Base-by-base conservation (phyloP, 2,113 vertebrate species). In the Girardinichthys multiradiatus region DNA sequence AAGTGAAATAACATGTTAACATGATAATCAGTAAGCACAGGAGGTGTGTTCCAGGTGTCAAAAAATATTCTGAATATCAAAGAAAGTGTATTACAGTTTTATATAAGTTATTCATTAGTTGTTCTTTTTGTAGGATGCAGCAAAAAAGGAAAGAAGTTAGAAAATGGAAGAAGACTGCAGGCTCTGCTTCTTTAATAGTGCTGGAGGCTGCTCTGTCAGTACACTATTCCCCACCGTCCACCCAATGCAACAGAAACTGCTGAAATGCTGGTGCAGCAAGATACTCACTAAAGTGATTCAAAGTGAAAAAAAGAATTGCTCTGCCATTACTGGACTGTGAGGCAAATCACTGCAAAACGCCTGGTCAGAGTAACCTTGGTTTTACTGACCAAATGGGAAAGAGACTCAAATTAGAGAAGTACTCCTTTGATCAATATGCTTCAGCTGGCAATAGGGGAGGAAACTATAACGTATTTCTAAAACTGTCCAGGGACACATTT, bases 151-250 rank as follows among this genome's bases (percentile, higher is more conserved):
- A 81, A 66, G 0, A 0, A 3, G 59, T n/a, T 59, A 60, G 48
- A 79, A 28, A 61, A 81, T 76, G 35, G 77, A 69, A 86, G 76
- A 74, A 83, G 81, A 86, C 76, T 83, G 84, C 76, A 78, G 80
- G 78, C 76, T 70, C 29, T 4, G 31, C 80, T 77, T 77, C 72
- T 81, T 76, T 76, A 83, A 77, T 39, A 75, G 66, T 8, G 72
- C 86, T 76, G 74, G 85, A 88, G 84, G 86, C 82, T 74, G 73
- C 67, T 79, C 83, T 86, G 86, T 86, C 83, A 90, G 79, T n/a
- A 75, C 87, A 72, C 76, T 80, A 90, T 82, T 89, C 84, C 87
- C 88, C 77, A 72, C 74, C 17, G 74, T 86, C 81, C 76, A 71
- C 61, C 85, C 72, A 39, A 76, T 59, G 73, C 61, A 75, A 88